A percentile compares a stretch with the other conserved stretches of the same genome.
These are phyloP conservation scores for Silurus glanis DNA, from an alignment of 2,113 vertebrate genomes.

Conservation along the genomic window DNA sequence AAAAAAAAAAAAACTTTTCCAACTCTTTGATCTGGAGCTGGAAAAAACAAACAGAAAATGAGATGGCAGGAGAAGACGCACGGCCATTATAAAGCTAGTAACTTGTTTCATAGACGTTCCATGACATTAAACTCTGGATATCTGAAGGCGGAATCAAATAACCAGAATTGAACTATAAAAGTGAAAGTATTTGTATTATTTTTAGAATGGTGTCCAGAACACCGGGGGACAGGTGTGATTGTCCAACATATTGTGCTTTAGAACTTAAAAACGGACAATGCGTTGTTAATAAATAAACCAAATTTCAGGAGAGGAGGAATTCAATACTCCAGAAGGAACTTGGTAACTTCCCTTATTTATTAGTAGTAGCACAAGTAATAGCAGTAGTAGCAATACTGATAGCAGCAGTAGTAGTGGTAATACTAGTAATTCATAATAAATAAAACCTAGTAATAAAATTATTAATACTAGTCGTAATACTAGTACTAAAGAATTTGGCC, in stretches of 20 bases:
- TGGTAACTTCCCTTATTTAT: not conserved
- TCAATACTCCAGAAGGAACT: not conserved
- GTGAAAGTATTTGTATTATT: not conserved
- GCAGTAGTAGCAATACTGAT: no score
- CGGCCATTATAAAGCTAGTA: conserved; percentile 10
- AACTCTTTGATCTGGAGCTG: not conserved
- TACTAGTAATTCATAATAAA: no score
- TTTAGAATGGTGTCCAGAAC: not conserved
- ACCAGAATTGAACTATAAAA: not conserved
- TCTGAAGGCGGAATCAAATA: not conserved
- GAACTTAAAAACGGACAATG: no score
- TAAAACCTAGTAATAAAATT: no score
- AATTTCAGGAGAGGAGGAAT: not conserved
- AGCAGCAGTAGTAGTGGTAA: no score
- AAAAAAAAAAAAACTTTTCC: not conserved
- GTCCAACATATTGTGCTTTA: no score
- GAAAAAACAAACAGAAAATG: not conserved
- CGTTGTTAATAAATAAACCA: not conserved
- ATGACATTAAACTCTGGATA: conserved; percentile 3
- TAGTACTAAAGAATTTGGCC: no score
- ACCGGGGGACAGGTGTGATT: not conserved
- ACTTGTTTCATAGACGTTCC: conserved; percentile 2
- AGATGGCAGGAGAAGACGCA: not conserved
- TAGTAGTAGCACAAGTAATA: no score
- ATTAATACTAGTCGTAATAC: no score